Conservation (phyloP, 1,140 invertebrate species). For the Limonius californicus region DNA sequence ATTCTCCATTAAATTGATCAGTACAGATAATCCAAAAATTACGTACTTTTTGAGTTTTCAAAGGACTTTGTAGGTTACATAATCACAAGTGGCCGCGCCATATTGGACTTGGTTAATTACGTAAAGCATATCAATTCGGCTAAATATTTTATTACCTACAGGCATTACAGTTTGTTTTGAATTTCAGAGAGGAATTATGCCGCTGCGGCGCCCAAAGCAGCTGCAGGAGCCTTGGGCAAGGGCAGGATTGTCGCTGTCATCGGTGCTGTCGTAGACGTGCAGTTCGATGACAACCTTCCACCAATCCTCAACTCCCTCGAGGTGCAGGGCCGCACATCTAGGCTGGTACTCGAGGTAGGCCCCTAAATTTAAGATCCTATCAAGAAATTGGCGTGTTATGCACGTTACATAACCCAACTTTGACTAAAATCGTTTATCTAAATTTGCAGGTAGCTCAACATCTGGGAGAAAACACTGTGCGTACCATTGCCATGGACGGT, state of each 20-base stretch:
- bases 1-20: no score
- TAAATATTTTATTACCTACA: no score
- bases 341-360: conserved; percentile 65
- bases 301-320: conserved; percentile 98
- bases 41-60: no score
- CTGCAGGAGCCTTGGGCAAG: conserved; percentile 50
- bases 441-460: conserved; percentile 59
- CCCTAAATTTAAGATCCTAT: no score
- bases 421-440: no score
- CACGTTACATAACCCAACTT: no score
- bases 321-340: conserved; percentile 74
- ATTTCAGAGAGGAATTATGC: conserved; percentile 39
- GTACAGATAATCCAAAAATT: no score
- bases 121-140: neutral
- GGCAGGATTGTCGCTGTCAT: conserved; percentile 92
- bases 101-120: conserved; percentile 12
- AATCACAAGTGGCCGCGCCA: neutral
- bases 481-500: conserved; percentile 99
- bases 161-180: no score
- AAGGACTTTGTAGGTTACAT: conserved; percentile 11
- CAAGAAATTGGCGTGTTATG: no score
- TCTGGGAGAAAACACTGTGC: conserved; percentile 88
- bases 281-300: conserved; percentile 94
- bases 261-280: conserved; percentile 99
- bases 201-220: conserved; percentile 45